phyloP scores from a whole-genome alignment of 2,797 vertebrate species.

The Epinephelus awoara region DNA sequence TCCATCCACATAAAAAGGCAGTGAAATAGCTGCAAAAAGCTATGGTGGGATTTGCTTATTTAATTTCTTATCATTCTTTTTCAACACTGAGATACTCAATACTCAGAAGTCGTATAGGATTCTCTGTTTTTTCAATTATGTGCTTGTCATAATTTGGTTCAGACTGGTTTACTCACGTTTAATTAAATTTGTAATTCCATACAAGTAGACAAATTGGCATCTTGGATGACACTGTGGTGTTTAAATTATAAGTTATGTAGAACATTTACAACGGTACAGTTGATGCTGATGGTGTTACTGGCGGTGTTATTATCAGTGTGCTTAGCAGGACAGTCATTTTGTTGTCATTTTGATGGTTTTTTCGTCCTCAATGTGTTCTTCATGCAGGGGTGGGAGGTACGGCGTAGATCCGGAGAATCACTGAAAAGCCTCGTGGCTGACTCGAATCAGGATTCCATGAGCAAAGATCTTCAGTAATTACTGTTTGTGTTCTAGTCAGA shows the following conservation, averaged over 20 bases:
- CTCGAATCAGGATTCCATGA: constrained; percentile 9
- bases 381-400: background rate
- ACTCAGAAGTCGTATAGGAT: background rate
- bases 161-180: background rate
- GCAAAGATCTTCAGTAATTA: constrained; percentile 29
- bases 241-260: background rate
- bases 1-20: background rate
- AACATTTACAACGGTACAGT: background rate
- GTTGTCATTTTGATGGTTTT: background rate
- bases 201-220: background rate
- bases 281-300: background rate
- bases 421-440: constrained; percentile 17
- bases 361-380: background rate
- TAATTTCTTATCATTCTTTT: background rate
- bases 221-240: background rate
- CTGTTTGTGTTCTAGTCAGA: constrained; percentile 32
- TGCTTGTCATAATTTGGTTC: background rate
- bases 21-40: background rate
- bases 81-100: background rate
- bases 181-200: background rate
- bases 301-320: background rate
- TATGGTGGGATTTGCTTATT: background rate
- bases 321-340: background rate
- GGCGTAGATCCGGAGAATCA: background rate
- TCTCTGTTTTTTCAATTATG: background rate